Percentiles rank a stretch among this genome's conserved stretches.
These are phyloP conservation scores for Tenthredo mesomela DNA, from an alignment of 2,888 invertebrate genomes.

Conservation along the genomic window DNA sequence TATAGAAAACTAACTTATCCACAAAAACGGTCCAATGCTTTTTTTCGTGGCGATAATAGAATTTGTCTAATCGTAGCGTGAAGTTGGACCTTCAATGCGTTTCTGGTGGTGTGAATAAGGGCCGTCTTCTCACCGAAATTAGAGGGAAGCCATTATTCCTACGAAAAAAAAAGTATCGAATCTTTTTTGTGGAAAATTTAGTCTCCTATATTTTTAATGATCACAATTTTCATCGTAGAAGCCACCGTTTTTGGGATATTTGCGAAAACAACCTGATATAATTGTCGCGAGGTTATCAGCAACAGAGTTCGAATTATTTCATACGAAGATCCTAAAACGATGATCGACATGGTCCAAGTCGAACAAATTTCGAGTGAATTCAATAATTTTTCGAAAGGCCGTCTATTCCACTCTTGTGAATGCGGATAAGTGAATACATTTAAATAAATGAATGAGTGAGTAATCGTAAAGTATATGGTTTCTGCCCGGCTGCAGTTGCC, in stretches of 20 bases:
- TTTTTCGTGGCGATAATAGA: background rate
- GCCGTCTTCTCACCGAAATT: background rate
- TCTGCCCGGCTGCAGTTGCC: background rate
- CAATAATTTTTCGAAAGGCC: background rate
- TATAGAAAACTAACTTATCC: background rate
- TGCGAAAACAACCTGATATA: background rate
- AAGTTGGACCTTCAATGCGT: too few relatives aligned
- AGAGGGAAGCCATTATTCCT: background rate
- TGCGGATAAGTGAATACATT: background rate
- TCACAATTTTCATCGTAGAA: background rate
- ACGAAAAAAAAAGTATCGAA: background rate
- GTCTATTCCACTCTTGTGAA: background rate
- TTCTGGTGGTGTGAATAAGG: background rate
- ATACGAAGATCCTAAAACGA: too few relatives aligned
- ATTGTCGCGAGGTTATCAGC: too few relatives aligned
- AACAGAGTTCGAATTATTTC: too few relatives aligned
- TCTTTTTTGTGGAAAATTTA: background rate
- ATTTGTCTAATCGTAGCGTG: background rate
- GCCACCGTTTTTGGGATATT: background rate
- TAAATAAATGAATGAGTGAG: constrained; percentile 15
- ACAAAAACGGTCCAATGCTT: background rate
- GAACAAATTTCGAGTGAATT: background rate
- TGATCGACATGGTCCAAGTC: background rate
- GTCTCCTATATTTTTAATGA: background rate
- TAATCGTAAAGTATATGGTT: constrained; percentile 6